Base-by-base conservation (phyloP, 2,888 invertebrate species). In the Chymomyza amoena region DNA sequence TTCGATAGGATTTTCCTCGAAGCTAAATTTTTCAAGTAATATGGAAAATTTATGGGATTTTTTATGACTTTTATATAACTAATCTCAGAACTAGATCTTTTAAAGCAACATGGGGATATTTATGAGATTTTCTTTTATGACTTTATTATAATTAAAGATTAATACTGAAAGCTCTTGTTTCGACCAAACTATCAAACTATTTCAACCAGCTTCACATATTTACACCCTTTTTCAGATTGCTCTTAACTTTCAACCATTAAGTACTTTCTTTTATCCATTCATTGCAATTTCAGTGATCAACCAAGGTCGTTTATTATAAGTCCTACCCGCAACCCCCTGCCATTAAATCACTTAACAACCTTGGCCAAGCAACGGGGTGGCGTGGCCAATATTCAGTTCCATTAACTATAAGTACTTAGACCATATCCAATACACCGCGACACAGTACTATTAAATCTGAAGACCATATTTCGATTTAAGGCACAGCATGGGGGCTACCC, bases 381-480 rank as follows among this genome's bases (percentile, higher is more conserved):
- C 13, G 45, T 15, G 25, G 18, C 20, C 50, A 59, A 32, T n/a
- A 36, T 45, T 50, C 39, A 59, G 18, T 50, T 16, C 56, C 63
- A 63, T 45, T 61, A 32, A 54, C 52, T 61, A 69, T 45, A 45
- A 45, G 13, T 45, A 45, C 39, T 45, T 45, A 45, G 2, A 45
- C 39, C 39, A 45, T 45, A 45, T 45, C 39, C 16, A 61, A 67
- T 63, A 65, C 61, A 51, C 32, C 45, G 52, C 71, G 70, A 66
- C 63, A 45, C 39, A 13, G 13, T 56, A 72, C 69, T 69, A 73
- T 68, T 70, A 69, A 71, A 70, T 67, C 61, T 52, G 45, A 72
- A 64, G 75, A 78, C 66, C 78, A 71, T 73, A 79, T 74, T 80
- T 76, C 75, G 80, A 77, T 80, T 80, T 73, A 78, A 62, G 71